These are phyloP conservation scores for Micoletzkya japonica DNA, from an alignment of 2,888 invertebrate genomes.

Conservation along the genomic window DNA sequence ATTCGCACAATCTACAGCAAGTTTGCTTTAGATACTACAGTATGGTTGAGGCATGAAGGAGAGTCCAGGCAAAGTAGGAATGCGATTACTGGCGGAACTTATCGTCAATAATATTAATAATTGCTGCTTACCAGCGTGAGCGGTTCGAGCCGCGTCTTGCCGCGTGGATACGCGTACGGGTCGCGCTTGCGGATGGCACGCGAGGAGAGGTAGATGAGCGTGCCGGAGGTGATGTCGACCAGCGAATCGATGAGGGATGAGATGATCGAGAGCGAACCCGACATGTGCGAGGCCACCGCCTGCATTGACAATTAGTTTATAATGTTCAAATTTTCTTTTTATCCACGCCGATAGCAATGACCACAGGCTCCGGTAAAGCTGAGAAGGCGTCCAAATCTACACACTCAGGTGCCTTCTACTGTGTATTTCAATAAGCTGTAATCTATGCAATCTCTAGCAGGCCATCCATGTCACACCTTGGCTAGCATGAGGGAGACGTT, in stretches of 20 bases:
- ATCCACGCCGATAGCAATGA: background rate
- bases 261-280: slow-evolving; percentile 68
- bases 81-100: too few relatives aligned
- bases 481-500: slow-evolving; percentile 64
- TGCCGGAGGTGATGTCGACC: slow-evolving; percentile 67
- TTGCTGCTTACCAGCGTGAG: slow-evolving; percentile 64
- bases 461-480: too few relatives aligned
- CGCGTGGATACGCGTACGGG: slow-evolving; percentile 67
- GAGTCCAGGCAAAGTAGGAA: too few relatives aligned
- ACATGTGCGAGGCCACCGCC: slow-evolving; percentile 65
- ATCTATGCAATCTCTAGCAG: too few relatives aligned
- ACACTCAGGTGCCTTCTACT: too few relatives aligned
- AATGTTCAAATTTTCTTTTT: background rate
- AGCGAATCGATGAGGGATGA: slow-evolving; percentile 68
- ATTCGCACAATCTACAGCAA: too few relatives aligned
- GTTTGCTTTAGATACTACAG: too few relatives aligned
- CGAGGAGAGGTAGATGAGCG: slow-evolving; percentile 28
- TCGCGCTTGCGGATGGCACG: slow-evolving; percentile 65
- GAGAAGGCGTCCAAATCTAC: background rate
- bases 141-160: slow-evolving; percentile 67
- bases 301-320: slow-evolving; percentile 6
- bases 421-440: too few relatives aligned
- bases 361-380: background rate
- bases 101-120: too few relatives aligned
- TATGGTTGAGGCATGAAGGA: too few relatives aligned